Evolutionary conservation across 2,113 vertebrate species (phyloP).

Genomic region (Platysteira castanea): DNA sequence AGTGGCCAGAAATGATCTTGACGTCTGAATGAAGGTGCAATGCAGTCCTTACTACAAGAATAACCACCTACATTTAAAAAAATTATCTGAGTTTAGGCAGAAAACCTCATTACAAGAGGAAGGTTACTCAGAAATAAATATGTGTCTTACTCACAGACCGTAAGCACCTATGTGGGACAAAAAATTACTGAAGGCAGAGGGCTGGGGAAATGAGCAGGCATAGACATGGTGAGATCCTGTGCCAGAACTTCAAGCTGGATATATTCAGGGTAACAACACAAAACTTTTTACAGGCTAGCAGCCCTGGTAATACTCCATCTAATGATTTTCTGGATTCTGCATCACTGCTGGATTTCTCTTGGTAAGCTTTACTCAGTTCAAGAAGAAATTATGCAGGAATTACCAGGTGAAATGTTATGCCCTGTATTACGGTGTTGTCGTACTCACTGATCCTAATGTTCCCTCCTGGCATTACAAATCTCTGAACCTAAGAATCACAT

Average conservation of each 20-base stretch:
- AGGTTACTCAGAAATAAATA: background rate
- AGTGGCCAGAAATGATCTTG: background rate
- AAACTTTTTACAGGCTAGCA: background rate
- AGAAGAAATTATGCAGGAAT: background rate
- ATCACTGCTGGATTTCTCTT: background rate
- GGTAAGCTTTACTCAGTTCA: background rate
- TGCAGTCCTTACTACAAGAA: background rate
- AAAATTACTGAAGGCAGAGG: background rate
- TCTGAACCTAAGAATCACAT: background rate
- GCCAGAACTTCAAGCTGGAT: background rate
- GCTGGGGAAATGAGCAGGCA: background rate
- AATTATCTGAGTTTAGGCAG: background rate
- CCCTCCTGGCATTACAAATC: constrained; percentile 21
- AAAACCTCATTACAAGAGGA: background rate
- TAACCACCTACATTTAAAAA: background rate
- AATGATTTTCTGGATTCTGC: background rate
- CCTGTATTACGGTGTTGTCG: background rate
- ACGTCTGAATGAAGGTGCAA: background rate
- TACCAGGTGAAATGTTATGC: constrained; percentile 39
- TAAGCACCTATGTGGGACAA: background rate
- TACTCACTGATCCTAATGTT: constrained; percentile 25
- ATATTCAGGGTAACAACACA: background rate
- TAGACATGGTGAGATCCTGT: background rate
- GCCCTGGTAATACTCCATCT: background rate
- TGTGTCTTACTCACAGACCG: background rate